These are phyloP conservation scores for Sabellastarte sp. DNA, from an alignment of 2,888 invertebrate genomes.

Conservation along the genomic window DNA sequence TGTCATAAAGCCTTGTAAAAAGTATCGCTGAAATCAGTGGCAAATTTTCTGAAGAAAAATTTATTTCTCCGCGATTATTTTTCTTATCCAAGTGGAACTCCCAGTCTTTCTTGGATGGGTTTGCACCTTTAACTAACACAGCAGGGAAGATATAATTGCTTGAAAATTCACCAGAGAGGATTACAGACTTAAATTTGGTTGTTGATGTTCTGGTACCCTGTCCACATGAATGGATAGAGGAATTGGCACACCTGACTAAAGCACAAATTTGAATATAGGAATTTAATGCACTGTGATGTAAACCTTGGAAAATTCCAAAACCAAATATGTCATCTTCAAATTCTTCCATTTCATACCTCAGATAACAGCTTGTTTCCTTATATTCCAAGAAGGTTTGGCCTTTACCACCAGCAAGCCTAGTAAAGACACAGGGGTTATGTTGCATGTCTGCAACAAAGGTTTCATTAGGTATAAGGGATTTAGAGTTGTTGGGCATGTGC, in stretches of 20 bases:
- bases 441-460: conserved; percentile 17
- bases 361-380: conserved; percentile 34
- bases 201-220: not conserved
- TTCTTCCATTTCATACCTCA: not conserved
- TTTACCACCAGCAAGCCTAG: too few relatives aligned
- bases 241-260: conserved; percentile 33
- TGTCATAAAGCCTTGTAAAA: not conserved
- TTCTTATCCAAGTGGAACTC: not conserved
- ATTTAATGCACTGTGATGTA: conserved; percentile 33
- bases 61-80: not conserved
- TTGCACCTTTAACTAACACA: not conserved
- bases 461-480: too few relatives aligned
- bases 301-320: conserved; percentile 41
- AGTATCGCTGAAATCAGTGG: too few relatives aligned
- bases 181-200: not conserved
- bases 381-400: conserved; percentile 31
- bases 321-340: conserved; percentile 29
- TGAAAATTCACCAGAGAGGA: not conserved
- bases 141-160: conserved; percentile 2
- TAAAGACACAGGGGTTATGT: too few relatives aligned
- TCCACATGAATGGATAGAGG: conserved; percentile 15
- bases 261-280: conserved; percentile 40
- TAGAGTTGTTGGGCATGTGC: not conserved
- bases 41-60: not conserved
- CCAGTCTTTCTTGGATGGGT: not conserved